Evolutionary conservation across 2,888 invertebrate species (phyloP).

Genomic region (Drepana falcataria): DNA sequence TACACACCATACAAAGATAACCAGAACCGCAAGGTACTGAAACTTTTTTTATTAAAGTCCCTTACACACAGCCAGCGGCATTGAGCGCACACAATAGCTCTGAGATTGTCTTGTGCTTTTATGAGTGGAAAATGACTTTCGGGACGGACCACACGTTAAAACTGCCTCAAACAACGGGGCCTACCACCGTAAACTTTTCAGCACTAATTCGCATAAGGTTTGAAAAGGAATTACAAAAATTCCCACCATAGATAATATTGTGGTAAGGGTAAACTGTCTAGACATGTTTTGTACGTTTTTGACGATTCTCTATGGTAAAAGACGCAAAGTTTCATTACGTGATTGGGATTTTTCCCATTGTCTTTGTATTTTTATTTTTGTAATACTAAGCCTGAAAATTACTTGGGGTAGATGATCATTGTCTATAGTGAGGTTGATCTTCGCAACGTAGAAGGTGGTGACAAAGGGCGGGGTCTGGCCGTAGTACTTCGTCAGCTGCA

Average conservation of each 20-base stretch:
- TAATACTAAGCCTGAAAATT: constrained; percentile 24
- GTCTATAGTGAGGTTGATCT: constrained; percentile 76
- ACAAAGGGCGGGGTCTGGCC: constrained; percentile 78
- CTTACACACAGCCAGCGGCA: constrained; percentile 9
- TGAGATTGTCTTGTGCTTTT: constrained; percentile 4
- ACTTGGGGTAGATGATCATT: constrained; percentile 75
- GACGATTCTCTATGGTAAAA: too few relatives aligned
- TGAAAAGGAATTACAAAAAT: too few relatives aligned
- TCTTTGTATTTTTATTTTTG: too few relatives aligned
- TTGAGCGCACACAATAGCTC: constrained; percentile 10
- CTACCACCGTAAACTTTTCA: too few relatives aligned
- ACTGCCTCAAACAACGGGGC: neutral
- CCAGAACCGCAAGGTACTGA: constrained; percentile 6
- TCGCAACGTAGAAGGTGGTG: constrained; percentile 80
- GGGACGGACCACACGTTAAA: neutral
- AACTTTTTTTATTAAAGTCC: constrained; percentile 33
- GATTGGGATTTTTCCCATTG: too few relatives aligned
- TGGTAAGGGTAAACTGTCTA: too few relatives aligned
- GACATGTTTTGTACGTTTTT: too few relatives aligned
- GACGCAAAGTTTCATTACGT: too few relatives aligned
- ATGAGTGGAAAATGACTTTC: neutral
- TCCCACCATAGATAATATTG: too few relatives aligned
- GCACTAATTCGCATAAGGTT: too few relatives aligned
- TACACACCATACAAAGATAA: neutral
- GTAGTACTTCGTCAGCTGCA: constrained; percentile 75